Evolutionary conservation across 2,888 invertebrate genomes (phyloP).

Genomic region (Sussaba pulchella): DNA sequence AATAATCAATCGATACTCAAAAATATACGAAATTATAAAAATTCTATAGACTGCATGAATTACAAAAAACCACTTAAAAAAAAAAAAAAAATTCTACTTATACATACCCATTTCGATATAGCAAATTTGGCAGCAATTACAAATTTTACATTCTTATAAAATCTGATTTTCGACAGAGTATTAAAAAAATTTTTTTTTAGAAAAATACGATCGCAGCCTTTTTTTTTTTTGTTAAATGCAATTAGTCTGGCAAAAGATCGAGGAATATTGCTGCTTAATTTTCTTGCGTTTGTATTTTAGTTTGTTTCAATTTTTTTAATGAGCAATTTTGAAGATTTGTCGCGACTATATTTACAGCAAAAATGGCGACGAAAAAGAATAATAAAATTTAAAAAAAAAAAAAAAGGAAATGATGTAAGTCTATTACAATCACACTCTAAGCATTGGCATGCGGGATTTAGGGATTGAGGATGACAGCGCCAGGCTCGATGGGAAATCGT

Average conservation of each 20-base stretch:
- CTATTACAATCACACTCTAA: slow-evolving; percentile 84
- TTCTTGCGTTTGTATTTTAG: neutral
- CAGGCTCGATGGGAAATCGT: neutral
- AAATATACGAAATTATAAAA: slow-evolving; percentile 39
- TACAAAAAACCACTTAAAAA: too few species aligned
- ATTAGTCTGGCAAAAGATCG: slow-evolving; percentile 69
- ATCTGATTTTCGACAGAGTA: slow-evolving; percentile 3
- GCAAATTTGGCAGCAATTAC: slow-evolving; percentile 58
- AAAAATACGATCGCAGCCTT: slow-evolving; percentile 11
- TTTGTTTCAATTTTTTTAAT: slow-evolving; percentile 13
- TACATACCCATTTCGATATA: slow-evolving; percentile 47
- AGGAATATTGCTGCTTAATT: slow-evolving; percentile 66
- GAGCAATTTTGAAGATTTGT: slow-evolving; percentile 13
- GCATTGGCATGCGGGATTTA: slow-evolving; percentile 79
- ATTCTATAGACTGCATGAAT: slow-evolving; percentile 16
- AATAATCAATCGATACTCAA: too few species aligned
- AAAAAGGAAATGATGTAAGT: slow-evolving; percentile 70
- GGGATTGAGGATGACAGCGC: slow-evolving; percentile 55
- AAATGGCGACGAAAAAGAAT: slow-evolving; percentile 31
- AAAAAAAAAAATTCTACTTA: slow-evolving; percentile 15
- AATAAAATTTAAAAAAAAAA: neutral
- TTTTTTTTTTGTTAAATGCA: slow-evolving; percentile 34
- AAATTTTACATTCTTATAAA: slow-evolving; percentile 57
- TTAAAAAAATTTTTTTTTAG: slow-evolving; percentile 4
- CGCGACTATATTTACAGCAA: slow-evolving; percentile 50